Conservation (phyloP, 1,140 invertebrate species). For the Paraescarpia echinospica region DNA sequence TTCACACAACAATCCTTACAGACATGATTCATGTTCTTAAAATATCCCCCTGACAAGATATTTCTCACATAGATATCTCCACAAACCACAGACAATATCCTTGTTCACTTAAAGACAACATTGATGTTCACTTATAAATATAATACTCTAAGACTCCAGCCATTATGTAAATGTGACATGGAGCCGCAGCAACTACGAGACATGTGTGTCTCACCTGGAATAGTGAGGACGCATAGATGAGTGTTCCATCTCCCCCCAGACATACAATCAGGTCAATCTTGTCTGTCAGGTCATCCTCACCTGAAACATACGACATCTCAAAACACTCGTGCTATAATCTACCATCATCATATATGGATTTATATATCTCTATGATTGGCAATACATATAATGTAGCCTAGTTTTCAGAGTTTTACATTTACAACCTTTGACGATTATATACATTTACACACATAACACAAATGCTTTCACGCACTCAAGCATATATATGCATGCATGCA, state of each 20-base stretch:
- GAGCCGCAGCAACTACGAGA: background rate
- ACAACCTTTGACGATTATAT: background rate
- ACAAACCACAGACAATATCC: no score
- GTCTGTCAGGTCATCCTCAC: slow-evolving; percentile 74
- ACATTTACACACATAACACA: no score
- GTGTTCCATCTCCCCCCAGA: slow-evolving; percentile 92
- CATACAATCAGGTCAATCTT: slow-evolving; percentile 97
- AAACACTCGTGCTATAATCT: no score
- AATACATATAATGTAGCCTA: background rate
- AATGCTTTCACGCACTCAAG: no score
- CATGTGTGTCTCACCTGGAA: slow-evolving; percentile 67
- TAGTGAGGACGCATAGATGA: slow-evolving; percentile 89
- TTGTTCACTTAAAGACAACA: no score
- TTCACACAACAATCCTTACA: background rate
- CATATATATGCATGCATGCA: background rate
- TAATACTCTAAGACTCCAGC: no score
- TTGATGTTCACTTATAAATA: no score
- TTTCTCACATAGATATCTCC: no score
- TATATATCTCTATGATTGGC: background rate
- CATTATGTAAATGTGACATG: background rate
- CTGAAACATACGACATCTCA: slow-evolving; percentile 35
- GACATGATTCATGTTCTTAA: no score
- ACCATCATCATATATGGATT: no score
- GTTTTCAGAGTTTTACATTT: background rate
- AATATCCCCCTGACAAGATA: no score